phyloP scores from a whole-genome alignment of 1,140 invertebrate species.

The Mactra quadrangularis region DNA sequence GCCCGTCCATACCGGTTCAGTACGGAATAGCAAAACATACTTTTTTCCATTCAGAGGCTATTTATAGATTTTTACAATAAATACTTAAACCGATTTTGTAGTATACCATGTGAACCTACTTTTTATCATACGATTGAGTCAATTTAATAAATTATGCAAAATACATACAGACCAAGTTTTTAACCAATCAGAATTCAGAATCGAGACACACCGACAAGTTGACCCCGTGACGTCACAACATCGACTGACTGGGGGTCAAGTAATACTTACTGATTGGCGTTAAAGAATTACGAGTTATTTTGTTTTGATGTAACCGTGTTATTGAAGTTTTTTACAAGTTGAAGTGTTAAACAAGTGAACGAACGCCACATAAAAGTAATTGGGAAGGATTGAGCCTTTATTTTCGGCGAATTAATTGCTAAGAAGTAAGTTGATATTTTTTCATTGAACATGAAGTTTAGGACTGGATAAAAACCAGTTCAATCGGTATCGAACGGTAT shows the following conservation, averaged over 20 bases:
- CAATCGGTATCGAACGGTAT: too few species aligned
- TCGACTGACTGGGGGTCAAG: conserved; percentile 34
- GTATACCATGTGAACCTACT: background rate
- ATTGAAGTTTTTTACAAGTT: background rate
- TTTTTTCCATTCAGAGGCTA: too few species aligned
- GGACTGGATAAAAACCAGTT: too few species aligned
- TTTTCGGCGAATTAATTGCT: background rate
- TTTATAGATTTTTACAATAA: too few species aligned
- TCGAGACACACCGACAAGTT: background rate
- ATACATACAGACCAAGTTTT: background rate
- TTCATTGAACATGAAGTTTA: too few species aligned
- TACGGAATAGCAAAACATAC: background rate
- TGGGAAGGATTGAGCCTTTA: background rate
- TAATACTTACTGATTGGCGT: background rate
- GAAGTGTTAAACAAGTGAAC: background rate
- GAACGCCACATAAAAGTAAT: background rate
- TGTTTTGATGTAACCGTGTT: background rate
- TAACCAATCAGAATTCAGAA: conserved; percentile 1
- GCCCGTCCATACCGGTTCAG: background rate
- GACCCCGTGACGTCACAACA: conserved; percentile 36
- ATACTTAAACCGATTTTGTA: too few species aligned
- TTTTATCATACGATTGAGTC: conserved; percentile 7
- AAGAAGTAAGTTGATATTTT: background rate
- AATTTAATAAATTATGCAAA: conserved; percentile 28
- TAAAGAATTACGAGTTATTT: background rate